Base-by-base conservation (phyloP, 2,113 vertebrate species). In the Bujurquina vittata region DNA sequence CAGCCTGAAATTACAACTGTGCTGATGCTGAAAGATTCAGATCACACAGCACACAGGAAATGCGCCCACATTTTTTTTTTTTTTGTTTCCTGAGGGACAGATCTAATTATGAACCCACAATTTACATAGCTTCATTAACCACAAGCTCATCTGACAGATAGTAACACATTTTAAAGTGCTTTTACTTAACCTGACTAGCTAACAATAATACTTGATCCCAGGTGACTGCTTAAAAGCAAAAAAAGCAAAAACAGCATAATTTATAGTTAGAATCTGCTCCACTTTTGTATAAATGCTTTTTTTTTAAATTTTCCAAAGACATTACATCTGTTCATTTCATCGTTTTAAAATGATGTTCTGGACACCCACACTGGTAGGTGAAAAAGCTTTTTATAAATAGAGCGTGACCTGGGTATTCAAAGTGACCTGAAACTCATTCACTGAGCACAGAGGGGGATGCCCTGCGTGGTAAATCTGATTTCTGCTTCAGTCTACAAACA, bases 61-160 rank as follows among this genome's bases (percentile, higher is more conserved):
- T 54, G 43, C 82, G 75, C 69, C 86, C 84, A 67, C 87, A 84
- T 67, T 59, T 54, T 77, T 62, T 65, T 17, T 67, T 59, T 54
- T 77, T 62, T 65, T 17, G 69, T 62, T 65, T 14, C 85, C 84
- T 10, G 1, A 43, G 88, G 84, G 80, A 79, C 46, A 4, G 12
- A 73, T 79, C 59, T 90, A 91, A 92, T 91, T 91, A 90, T 83
- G 58, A 92, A 79, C 80, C 79, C 60, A 72, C 72, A 86, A 85
- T 72, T 82, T 84, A 62, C 72, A 87, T 79, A 55, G 80, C 75
- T 87, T 92, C 79, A 85, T 91, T 92, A 92, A 79, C 57, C 79
- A 76, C 35, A 80, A 61, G 65, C 87, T 86, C 56, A 58, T 86
- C 59, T 81, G 40, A 83, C 63, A 77, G 90, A 91, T 89, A 80